phyloP scores from a whole-genome alignment of 1,140 invertebrate species.

The Goniozus legneri region DNA sequence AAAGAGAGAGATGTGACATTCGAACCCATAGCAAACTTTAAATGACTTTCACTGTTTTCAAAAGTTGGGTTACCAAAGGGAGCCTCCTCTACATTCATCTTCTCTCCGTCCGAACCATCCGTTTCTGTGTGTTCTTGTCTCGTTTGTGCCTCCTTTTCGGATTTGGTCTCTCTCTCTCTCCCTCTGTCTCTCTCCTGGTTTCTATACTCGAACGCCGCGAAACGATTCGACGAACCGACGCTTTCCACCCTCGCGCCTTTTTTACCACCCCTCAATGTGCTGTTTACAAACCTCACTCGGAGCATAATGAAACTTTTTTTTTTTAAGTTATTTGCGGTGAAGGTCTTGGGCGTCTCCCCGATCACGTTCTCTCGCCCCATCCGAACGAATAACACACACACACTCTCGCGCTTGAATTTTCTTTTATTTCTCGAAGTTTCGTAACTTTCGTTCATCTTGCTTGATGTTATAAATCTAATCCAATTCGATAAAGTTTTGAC shows the following conservation, averaged over 20 bases:
- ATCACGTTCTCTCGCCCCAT: no score
- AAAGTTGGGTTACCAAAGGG: constrained; percentile 41
- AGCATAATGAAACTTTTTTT: constrained; percentile 37
- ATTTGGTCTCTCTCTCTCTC: not conserved
- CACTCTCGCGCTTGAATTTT: no score
- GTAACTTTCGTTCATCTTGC: no score
- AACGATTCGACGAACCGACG: constrained; percentile 1
- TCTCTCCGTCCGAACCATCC: constrained; percentile 3
- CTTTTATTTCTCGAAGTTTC: no score
- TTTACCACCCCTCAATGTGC: constrained; percentile 19
- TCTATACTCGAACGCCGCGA: not conserved
- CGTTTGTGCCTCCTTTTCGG: not conserved
- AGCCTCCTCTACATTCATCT: constrained; percentile 19
- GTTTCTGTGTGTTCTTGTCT: not conserved
- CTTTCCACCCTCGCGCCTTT: constrained; percentile 23
- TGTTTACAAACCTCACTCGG: constrained; percentile 36
- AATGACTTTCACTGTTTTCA: constrained; percentile 50
- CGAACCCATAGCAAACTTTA: constrained; percentile 39
- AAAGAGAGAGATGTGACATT: constrained; percentile 36
- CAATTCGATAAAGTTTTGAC: no score
- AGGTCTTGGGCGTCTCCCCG: no score
- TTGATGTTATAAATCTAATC: no score
- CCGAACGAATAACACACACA: no score
- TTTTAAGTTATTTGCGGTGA: constrained; percentile 25
- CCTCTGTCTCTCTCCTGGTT: not conserved